These are phyloP conservation scores for Tricholaema leucomelas DNA, from an alignment of 2,113 vertebrate species.

Conservation along the genomic window DNA sequence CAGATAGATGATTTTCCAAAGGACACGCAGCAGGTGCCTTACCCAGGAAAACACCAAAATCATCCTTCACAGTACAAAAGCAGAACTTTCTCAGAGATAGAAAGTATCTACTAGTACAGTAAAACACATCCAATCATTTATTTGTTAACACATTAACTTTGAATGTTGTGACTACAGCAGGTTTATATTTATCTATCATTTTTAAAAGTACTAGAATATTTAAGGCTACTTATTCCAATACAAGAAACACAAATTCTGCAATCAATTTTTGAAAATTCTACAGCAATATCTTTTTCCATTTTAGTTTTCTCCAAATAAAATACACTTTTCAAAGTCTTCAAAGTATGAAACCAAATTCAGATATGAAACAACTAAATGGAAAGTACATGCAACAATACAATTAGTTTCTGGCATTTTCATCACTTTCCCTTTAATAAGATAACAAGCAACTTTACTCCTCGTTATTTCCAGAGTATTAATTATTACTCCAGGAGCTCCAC, in stretches of 20 bases:
- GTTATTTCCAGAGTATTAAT: neutral
- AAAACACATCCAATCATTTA: neutral
- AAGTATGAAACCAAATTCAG: neutral
- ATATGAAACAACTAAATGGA: neutral
- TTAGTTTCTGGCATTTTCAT: neutral
- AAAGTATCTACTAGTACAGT: neutral
- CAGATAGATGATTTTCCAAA: neutral
- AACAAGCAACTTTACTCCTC: neutral
- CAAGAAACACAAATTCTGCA: neutral
- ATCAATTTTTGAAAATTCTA: accelerated
- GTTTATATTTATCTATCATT: neutral
- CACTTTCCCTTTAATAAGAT: neutral
- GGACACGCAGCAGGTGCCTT: neutral
- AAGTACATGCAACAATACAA: neutral
- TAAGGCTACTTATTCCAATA: neutral
- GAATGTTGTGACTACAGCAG: neutral
- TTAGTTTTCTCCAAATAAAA: neutral
- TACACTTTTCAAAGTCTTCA: neutral
- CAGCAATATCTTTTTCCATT: neutral
- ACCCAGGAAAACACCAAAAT: neutral
- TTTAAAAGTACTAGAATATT: neutral
- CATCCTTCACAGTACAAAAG: neutral
- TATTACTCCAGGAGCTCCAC: neutral
- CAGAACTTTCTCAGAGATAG: neutral
- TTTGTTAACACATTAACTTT: neutral